phyloP scores from a whole-genome alignment of 30 jellyfish, hydroid and myxozoan genomes.

The Sanderia malayensis region DNA sequence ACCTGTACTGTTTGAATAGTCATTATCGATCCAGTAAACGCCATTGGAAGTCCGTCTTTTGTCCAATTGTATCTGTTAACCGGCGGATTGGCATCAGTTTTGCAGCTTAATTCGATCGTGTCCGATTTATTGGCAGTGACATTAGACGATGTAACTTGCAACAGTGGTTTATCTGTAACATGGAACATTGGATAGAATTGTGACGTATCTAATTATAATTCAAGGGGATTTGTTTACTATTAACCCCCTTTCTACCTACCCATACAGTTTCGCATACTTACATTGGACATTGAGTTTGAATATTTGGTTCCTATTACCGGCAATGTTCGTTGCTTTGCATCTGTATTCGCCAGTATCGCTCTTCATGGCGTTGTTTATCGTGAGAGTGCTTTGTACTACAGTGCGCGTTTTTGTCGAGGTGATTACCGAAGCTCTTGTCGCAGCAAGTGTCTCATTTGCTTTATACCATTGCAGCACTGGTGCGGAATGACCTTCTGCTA shows the following conservation, averaged over 20 bases:
- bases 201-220: no score
- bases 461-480: slow-evolving; percentile 56
- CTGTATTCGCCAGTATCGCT: slow-evolving; percentile 56
- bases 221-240: no score
- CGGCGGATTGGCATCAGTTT: slow-evolving; percentile 78
- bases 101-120: slow-evolving; percentile 40
- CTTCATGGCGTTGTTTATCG: slow-evolving; percentile 23
- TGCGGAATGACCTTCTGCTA: slow-evolving; percentile 56
- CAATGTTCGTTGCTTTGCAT: slow-evolving; percentile 64
- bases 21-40: slow-evolving; percentile 28
- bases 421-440: slow-evolving; percentile 3
- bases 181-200: no score
- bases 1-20: slow-evolving; percentile 51
- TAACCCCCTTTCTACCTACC: no score
- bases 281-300: slow-evolving; percentile 59
- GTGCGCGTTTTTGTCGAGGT: slow-evolving; percentile 27
- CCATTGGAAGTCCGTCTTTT: slow-evolving; percentile 42
- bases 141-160: slow-evolving; percentile 33
- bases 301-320: slow-evolving; percentile 30
- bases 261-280: no score
- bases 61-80: slow-evolving; percentile 65
- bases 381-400: slow-evolving; percentile 41
- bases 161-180: slow-evolving; percentile 62
- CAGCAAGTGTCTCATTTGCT: background rate
- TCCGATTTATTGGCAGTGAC: slow-evolving; percentile 51